phyloP scores from a whole-genome alignment of 2,113 vertebrate species.

The Ahaetulla prasina region DNA sequence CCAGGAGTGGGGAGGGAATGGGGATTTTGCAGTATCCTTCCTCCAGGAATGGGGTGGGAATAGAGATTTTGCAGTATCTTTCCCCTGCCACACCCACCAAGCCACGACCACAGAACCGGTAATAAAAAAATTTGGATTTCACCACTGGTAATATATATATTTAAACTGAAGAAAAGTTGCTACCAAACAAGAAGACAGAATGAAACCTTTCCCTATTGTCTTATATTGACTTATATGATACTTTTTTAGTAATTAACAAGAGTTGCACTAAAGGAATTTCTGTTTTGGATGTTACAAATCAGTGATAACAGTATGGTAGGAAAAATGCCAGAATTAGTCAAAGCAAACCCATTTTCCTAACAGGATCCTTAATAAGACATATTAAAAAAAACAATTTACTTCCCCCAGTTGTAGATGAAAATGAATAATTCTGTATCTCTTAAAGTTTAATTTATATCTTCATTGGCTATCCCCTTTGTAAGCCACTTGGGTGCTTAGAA shows the following conservation, averaged over 20 bases:
- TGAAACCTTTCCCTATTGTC: neutral
- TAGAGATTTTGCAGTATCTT: too few species aligned
- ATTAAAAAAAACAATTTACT: neutral
- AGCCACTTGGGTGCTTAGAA: neutral
- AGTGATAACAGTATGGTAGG: neutral
- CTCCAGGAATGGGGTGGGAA: too few species aligned
- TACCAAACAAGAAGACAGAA: neutral
- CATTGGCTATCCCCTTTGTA: neutral
- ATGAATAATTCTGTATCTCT: fast-evolving
- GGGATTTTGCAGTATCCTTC: too few species aligned
- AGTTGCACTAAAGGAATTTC: neutral
- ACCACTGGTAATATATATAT: too few species aligned
- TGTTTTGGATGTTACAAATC: neutral
- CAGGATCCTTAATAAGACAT: neutral
- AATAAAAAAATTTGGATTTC: too few species aligned
- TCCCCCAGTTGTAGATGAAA: neutral
- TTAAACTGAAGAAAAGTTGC: neutral
- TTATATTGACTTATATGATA: neutral
- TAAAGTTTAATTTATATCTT: fast-evolving
- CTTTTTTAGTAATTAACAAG: neutral
- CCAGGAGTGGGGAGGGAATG: too few species aligned
- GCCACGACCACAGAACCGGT: too few species aligned
- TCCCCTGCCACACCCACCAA: too few species aligned
- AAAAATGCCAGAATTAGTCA: neutral
- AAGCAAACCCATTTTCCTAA: neutral